Evolutionary conservation across 2,888 invertebrate genomes (phyloP).

Genomic region (Nomada goodeniana): DNA sequence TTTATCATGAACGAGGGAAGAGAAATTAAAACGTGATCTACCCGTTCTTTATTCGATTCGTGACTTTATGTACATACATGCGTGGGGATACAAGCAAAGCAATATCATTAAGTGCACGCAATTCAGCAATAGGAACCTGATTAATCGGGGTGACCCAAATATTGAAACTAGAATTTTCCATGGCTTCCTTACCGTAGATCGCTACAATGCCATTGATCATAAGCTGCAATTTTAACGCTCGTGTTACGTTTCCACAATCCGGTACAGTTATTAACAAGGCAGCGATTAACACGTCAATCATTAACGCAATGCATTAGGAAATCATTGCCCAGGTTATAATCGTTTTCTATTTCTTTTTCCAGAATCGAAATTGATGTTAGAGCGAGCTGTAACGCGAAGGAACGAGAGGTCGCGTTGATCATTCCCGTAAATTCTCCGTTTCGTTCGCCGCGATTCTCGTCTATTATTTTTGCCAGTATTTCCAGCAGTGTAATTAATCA

Average conservation of each 20-base stretch:
- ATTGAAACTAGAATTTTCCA: neutral
- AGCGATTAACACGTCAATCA: no score
- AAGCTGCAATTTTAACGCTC: neutral
- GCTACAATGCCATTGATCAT: neutral
- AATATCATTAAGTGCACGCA: conserved; percentile 20
- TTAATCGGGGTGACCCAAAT: conserved; percentile 1
- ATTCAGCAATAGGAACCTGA: neutral
- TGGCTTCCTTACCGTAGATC: neutral
- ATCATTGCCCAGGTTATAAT: no score
- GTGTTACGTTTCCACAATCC: neutral
- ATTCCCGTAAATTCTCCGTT: conserved; percentile 14
- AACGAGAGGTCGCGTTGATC: neutral
- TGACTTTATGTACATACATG: neutral
- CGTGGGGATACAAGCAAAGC: neutral
- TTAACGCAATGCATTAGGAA: no score
- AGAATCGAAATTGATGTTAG: no score
- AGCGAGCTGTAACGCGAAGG: no score
- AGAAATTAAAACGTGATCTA: neutral
- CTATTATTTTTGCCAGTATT: conserved; percentile 40
- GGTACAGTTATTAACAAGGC: neutral
- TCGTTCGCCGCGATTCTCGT: neutral
- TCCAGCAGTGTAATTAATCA: conserved; percentile 61
- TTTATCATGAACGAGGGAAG: neutral
- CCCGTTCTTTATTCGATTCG: neutral
- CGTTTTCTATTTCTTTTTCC: no score